phyloP scores from a whole-genome alignment of 2,888 invertebrate genomes.

The Serrognathus titanus region DNA sequence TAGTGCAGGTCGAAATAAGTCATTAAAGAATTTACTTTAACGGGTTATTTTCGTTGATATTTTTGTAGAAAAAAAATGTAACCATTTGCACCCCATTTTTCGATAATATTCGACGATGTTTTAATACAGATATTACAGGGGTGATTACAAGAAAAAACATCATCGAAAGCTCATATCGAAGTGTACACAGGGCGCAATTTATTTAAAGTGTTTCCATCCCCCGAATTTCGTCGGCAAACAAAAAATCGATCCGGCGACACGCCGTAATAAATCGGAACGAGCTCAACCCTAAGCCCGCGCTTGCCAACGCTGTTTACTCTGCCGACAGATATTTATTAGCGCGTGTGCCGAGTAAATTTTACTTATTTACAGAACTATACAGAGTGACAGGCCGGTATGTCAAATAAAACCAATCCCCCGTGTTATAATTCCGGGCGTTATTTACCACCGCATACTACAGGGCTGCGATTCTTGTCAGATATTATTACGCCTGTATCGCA shows the following conservation, averaged over 20 bases:
- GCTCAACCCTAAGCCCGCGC: not conserved
- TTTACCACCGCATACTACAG: conserved; percentile 8
- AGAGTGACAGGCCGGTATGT: conserved; percentile 29
- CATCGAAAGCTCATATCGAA: no score
- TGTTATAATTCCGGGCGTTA: conserved; percentile 15
- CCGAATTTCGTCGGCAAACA: no score
- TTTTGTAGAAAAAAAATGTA: no score
- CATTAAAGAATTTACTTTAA: no score
- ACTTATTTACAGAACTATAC: conserved; percentile 35
- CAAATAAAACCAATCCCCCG: conserved; percentile 26
- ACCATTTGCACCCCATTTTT: no score
- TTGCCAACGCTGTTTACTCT: conserved; percentile 14
- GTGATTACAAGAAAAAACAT: no score
- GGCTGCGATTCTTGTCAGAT: not conserved
- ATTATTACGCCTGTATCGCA: not conserved
- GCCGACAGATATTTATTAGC: conserved; percentile 37
- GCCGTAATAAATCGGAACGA: not conserved
- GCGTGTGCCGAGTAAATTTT: conserved; percentile 35
- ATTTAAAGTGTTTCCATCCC: no score
- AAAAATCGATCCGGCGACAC: not conserved
- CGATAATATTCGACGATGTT: no score
- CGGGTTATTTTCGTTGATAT: no score
- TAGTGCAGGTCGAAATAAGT: no score
- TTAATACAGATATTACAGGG: no score
- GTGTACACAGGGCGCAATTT: no score